Evolutionary conservation across 2,888 invertebrate species (phyloP).

Genomic region (Therioaphis trifolii): DNA sequence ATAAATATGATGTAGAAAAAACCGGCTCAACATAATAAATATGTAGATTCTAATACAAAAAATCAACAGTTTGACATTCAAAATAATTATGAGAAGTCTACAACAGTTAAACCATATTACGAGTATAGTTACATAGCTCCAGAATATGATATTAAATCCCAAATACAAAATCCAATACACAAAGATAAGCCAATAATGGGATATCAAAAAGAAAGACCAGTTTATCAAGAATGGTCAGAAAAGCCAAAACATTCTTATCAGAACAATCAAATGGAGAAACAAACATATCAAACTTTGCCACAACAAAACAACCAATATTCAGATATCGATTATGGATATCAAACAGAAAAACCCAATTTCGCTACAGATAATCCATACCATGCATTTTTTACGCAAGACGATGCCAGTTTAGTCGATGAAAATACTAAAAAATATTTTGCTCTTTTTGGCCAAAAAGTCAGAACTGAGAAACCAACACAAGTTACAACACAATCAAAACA

Average conservation of each 20-base stretch:
- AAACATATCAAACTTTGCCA: slow-evolving; percentile 14
- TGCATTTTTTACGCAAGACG: slow-evolving; percentile 77
- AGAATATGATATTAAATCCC: slow-evolving; percentile 62
- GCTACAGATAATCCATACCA: slow-evolving; percentile 71
- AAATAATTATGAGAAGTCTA: slow-evolving; percentile 48
- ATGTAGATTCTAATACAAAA: slow-evolving; percentile 13
- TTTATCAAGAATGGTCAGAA: slow-evolving; percentile 48
- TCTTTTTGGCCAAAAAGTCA: slow-evolving; percentile 78
- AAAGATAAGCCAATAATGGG: slow-evolving; percentile 6
- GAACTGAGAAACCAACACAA: slow-evolving; percentile 63
- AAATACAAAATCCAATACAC: slow-evolving; percentile 38
- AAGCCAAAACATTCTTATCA: slow-evolving; percentile 32
- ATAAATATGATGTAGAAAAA: slow-evolving; percentile 55
- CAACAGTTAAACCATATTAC: slow-evolving; percentile 51
- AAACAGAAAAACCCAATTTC: slow-evolving; percentile 42
- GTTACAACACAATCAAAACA: slow-evolving; percentile 65
- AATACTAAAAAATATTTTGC: slow-evolving; percentile 81
- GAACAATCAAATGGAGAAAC: slow-evolving; percentile 14
- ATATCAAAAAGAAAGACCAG: slow-evolving; percentile 31
- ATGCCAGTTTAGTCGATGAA: slow-evolving; percentile 77
- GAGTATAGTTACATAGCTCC: slow-evolving; percentile 65
- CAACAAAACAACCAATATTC: slow-evolving; percentile 55
- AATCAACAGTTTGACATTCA: slow-evolving; percentile 24
- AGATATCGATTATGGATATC: slow-evolving; percentile 33
- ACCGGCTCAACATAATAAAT: slow-evolving; percentile 37